phyloP scores from a whole-genome alignment of 2,797 vertebrate species.

The Molossus molossus region DNA sequence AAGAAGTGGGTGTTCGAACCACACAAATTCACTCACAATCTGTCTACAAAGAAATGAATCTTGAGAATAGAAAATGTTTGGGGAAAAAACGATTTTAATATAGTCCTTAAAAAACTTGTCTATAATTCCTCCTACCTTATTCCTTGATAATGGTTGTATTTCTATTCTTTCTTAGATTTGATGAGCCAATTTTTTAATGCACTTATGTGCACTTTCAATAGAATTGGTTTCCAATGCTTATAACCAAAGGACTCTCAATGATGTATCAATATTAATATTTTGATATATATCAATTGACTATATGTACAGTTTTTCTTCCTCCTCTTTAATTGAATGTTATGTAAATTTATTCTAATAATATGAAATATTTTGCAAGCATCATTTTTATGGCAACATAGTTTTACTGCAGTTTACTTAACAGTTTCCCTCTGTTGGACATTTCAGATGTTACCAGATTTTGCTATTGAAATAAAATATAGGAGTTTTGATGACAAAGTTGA shows the following conservation, averaged over 20 bases:
- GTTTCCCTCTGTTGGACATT: background rate
- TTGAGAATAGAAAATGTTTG: constrained; percentile 1
- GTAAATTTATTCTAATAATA: background rate
- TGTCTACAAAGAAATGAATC: background rate
- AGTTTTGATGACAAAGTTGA: background rate
- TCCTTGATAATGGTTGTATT: background rate
- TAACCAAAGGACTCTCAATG: background rate
- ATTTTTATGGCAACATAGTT: background rate
- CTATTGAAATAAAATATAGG: background rate
- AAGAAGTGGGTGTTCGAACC: background rate
- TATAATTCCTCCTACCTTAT: background rate
- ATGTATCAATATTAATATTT: background rate
- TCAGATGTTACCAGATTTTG: background rate
- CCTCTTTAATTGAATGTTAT: background rate
- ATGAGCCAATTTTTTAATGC: background rate
- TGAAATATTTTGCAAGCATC: background rate
- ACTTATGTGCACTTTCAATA: background rate
- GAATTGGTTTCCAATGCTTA: background rate
- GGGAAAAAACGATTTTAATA: background rate
- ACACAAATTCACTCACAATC: background rate
- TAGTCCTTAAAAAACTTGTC: background rate
- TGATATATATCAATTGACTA: background rate
- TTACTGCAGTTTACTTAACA: background rate
- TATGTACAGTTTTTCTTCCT: background rate
- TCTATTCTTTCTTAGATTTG: background rate